Conservation (phyloP, 2,888 invertebrate genomes). For the Toxonevra muliebris region DNA sequence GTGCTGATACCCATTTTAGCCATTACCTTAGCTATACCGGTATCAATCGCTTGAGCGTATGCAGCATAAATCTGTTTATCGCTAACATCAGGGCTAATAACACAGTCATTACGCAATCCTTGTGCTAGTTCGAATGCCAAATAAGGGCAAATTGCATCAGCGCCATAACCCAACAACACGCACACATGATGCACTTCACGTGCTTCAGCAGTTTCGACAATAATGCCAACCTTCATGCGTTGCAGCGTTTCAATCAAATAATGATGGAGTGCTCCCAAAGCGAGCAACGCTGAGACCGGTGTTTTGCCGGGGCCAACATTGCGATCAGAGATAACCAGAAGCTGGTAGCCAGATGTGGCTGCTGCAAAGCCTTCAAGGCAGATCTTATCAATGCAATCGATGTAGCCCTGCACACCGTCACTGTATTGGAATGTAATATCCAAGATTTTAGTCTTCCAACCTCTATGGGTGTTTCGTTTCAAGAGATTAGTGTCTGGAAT, state of each 20-base stretch:
- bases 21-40: slow-evolving; percentile 94
- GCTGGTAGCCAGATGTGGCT: slow-evolving; percentile 79
- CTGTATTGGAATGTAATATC: slow-evolving; percentile 87
- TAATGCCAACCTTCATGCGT: slow-evolving; percentile 94
- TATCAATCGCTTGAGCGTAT: slow-evolving; percentile 90
- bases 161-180: slow-evolving; percentile 93
- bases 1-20: slow-evolving; percentile 99
- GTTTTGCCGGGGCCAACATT: slow-evolving; percentile 72
- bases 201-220: slow-evolving; percentile 96
- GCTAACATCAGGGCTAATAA: slow-evolving; percentile 78
- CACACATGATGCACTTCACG: slow-evolving; percentile 97
- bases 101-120: slow-evolving; percentile 84
- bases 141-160: slow-evolving; percentile 98
- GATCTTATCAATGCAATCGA: slow-evolving; percentile 81
- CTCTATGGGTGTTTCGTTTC: slow-evolving; percentile 82
- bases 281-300: slow-evolving; percentile 83
- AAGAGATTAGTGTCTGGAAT: slow-evolving; percentile 89
- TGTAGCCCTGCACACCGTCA: slow-evolving; percentile 79
- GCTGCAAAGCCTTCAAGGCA: slow-evolving; percentile 84
- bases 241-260: slow-evolving; percentile 92
- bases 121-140: slow-evolving; percentile 93
- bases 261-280: slow-evolving; percentile 94
- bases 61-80: slow-evolving; percentile 86
- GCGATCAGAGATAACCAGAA: slow-evolving; percentile 88
- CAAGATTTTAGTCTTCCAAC: slow-evolving; percentile 87